A percentile compares a stretch with the other conserved stretches of the same genome.
These are phyloP conservation scores for Gallirallus australis DNA, from an alignment of 2,797 vertebrate genomes.

Conservation along the genomic window DNA sequence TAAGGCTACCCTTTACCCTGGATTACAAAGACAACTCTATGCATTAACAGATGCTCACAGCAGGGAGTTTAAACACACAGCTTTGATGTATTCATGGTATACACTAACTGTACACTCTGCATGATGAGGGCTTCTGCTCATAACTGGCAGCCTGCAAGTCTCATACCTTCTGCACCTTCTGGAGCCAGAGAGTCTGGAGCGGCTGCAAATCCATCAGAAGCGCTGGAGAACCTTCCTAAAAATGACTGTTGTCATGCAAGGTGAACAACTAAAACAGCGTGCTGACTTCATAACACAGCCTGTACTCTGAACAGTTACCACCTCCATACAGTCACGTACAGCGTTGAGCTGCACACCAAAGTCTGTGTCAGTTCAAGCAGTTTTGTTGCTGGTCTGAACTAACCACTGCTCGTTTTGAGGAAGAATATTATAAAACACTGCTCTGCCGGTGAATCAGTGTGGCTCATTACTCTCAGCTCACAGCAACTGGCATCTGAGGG, in stretches of 20 bases:
- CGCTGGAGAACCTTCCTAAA: not conserved
- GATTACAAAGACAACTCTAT: not conserved
- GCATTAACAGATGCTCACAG: slow-evolving; percentile 40
- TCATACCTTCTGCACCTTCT: slow-evolving; percentile 8
- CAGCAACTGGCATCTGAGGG: not conserved
- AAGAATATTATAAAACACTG: not conserved
- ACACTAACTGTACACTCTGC: not conserved
- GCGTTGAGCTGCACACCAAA: not conserved
- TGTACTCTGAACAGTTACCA: not conserved
- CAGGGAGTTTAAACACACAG: slow-evolving; percentile 44
- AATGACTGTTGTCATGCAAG: not conserved
- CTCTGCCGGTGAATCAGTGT: not conserved
- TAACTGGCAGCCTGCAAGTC: slow-evolving; percentile 6
- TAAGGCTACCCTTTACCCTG: not conserved
- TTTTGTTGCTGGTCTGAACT: not conserved
- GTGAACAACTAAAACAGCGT: not conserved
- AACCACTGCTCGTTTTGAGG: not conserved
- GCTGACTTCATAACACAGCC: not conserved
- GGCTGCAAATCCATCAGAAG: not conserved
- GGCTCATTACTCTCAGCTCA: not conserved
- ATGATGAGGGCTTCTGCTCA: slow-evolving; percentile 10
- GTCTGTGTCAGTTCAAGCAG: not conserved
- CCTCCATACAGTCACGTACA: not conserved
- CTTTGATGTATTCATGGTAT: slow-evolving; percentile 14
- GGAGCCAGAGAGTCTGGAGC: not conserved